A percentile compares a stretch with the other conserved stretches of the same genome.
Conservation (phyloP, 2,113 vertebrate genomes). For the Glaucomys volans region DNA sequence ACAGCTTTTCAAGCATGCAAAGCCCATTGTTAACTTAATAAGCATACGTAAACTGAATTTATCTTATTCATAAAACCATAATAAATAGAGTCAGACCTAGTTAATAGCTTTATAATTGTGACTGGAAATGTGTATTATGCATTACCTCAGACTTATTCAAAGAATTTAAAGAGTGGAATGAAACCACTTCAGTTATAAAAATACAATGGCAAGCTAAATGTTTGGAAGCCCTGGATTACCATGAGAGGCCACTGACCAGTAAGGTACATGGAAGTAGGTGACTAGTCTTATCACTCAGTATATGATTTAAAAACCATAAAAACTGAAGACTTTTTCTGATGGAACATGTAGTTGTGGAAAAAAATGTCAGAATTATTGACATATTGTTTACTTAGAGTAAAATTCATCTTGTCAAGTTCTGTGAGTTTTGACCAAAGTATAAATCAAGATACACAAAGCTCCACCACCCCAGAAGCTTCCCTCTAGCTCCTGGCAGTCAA, state of each 20-base stretch:
- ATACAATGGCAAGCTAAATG: not conserved
- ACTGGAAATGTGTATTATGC: constrained; percentile 19
- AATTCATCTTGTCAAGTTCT: not conserved
- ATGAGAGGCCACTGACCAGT: not conserved
- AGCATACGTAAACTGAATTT: constrained; percentile 63
- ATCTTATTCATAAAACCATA: constrained; percentile 40
- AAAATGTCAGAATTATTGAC: not conserved
- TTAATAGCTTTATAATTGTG: constrained; percentile 50
- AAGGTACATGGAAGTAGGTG: not conserved
- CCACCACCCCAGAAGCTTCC: not conserved
- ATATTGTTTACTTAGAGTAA: not conserved
- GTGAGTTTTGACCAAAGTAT: not conserved
- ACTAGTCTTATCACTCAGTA: not conserved
- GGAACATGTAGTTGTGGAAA: not conserved
- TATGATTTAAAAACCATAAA: not conserved
- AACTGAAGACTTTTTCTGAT: not conserved
- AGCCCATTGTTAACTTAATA: constrained; percentile 41
- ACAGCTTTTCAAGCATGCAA: not conserved
- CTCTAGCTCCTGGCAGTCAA: not conserved
- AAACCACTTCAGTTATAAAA: constrained; percentile 36
- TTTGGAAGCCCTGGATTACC: not conserved
- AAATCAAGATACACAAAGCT: not conserved
- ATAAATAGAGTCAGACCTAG: constrained; percentile 43
- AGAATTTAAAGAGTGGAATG: not conserved
- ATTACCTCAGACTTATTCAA: constrained; percentile 28